Evolutionary conservation across 2,797 vertebrate genomes (phyloP).

Genomic region (Enteromius thamalakanensis): DNA sequence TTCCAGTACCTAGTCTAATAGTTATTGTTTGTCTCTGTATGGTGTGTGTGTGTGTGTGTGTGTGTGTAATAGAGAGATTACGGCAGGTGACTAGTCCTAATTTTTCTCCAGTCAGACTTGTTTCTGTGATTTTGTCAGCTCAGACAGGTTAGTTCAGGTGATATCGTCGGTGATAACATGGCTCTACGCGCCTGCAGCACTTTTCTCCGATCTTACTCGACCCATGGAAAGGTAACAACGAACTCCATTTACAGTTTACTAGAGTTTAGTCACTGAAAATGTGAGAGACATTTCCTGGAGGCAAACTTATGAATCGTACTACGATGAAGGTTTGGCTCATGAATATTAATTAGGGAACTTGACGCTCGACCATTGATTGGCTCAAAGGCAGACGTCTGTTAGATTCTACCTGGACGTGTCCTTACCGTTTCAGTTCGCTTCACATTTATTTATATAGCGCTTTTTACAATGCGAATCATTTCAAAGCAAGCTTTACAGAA

Average conservation of each 20-base stretch:
- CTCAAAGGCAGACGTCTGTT: not conserved
- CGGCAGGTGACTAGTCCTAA: not conserved
- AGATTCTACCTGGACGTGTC: not conserved
- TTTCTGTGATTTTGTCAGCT: not conserved
- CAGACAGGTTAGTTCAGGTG: slow-evolving; percentile 5
- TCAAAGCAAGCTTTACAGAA: not conserved
- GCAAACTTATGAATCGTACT: not conserved
- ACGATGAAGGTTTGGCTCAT: not conserved
- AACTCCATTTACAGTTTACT: too few species aligned
- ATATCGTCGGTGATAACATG: not conserved
- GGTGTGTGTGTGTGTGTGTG: too few species aligned
- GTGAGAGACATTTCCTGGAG: not conserved
- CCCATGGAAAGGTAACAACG: not conserved
- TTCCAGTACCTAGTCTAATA: not conserved
- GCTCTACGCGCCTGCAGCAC: slow-evolving; percentile 7
- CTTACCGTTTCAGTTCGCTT: not conserved
- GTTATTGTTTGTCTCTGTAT: not conserved
- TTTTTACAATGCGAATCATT: not conserved
- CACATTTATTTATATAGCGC: not conserved
- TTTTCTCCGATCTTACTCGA: slow-evolving; percentile 2
- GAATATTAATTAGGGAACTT: not conserved
- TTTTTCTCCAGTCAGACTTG: not conserved
- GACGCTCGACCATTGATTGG: not conserved
- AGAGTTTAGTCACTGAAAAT: not conserved
- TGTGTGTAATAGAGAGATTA: slow-evolving; percentile 2